Base-by-base conservation (phyloP, 1,140 invertebrate genomes). In the Drosophila mojavensis region DNA sequence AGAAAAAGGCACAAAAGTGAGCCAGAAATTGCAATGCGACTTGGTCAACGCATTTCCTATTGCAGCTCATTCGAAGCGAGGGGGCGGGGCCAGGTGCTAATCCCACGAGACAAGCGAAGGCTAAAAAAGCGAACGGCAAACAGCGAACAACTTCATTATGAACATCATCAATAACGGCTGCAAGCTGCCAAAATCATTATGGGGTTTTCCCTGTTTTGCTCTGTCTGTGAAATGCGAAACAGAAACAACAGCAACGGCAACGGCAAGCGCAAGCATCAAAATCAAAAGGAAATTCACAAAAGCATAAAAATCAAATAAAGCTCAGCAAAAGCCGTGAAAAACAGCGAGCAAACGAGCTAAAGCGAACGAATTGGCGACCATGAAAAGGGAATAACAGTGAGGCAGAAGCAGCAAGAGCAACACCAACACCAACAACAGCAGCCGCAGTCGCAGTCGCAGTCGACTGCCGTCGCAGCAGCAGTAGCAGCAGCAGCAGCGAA, bases 231-330 rank as follows among this genome's bases (percentile, higher is more conserved):
- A 62, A 78, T 61, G 64, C 28, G 36, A 11, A 39, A 39, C 58
- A 68, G 51, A 24, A 69, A 15, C 54, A 48, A 7, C 6, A 30
- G 28, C 28, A 30, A 6, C 5, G 6, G 28, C 3, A 30, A 6
- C 4, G 28, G 28, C 28, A 70, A 60, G 60, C 59, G 36, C 58
- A 56, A 70, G 79, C 61, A 51, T 50, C 51, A 64, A 80, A 79
- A 82, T 75, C 79, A 82, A 82, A 78, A 89, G 70, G 47, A 85
- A 81, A 81, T 81, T 76, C 78, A 63, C 58, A 81, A 26, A 39
- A 81, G 82, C 82, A 85, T 78, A 85, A 78, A 83, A 82, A 83
- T 88, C 83, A 80, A 80, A 88, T 89, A 83, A 83, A 86, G 53
- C 63, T 64, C 45, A 58, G 53, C 43, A n/a, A 58, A 50, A 63